These are phyloP conservation scores for Pogonomyrmex barbatus DNA, from an alignment of 1,140 invertebrate genomes.

Conservation along the genomic window DNA sequence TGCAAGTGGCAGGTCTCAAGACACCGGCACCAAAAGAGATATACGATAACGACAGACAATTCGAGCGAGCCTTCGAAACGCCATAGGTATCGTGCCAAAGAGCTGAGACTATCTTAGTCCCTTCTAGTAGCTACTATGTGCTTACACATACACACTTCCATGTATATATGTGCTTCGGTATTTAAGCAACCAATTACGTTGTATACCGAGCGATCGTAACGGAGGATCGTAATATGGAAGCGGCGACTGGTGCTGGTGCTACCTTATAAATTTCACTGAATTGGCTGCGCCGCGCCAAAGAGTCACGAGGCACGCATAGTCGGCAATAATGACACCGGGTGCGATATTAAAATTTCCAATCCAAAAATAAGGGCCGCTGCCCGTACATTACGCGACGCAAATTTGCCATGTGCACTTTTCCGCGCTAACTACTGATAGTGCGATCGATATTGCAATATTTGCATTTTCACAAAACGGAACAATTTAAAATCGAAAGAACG, in stretches of 20 bases:
- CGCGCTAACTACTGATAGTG: neutral
- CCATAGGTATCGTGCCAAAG: constrained; percentile 63
- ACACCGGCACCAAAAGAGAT: constrained; percentile 46
- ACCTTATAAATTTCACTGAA: constrained; percentile 78
- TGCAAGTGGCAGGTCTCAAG: constrained; percentile 48
- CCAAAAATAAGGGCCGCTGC: constrained; percentile 50
- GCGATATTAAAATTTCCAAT: constrained; percentile 65
- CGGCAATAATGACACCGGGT: constrained; percentile 58
- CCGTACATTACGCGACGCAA: neutral
- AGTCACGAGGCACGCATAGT: constrained; percentile 58
- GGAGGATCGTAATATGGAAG: constrained; percentile 67
- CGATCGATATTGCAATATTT: constrained; percentile 17
- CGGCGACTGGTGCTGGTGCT: constrained; percentile 50
- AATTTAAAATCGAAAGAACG: neutral
- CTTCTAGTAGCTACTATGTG: constrained; percentile 20
- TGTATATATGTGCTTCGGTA: constrained; percentile 63
- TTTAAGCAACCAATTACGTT: constrained; percentile 79
- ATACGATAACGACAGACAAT: constrained; percentile 68
- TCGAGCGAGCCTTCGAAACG: constrained; percentile 59
- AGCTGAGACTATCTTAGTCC: constrained; percentile 36
- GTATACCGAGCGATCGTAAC: constrained; percentile 68
- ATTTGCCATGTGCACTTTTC: constrained; percentile 10
- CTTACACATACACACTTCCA: too few species aligned
- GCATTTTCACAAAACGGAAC: neutral
- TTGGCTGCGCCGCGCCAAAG: constrained; percentile 64